Evolutionary conservation across 2,797 vertebrate species (phyloP).

Genomic region (Scyliorhinus canicula): DNA sequence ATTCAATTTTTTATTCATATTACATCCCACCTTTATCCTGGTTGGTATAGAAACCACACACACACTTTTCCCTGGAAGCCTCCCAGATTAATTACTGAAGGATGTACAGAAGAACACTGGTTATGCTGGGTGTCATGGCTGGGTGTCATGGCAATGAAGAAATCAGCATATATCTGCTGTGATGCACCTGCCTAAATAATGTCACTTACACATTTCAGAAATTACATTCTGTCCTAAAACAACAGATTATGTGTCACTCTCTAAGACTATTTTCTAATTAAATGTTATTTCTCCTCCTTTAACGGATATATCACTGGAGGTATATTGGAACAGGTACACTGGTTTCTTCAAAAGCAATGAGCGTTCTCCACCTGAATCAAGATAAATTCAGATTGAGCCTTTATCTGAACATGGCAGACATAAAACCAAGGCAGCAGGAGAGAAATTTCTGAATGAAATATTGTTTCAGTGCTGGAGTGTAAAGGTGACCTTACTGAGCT

Average conservation of each 20-base stretch:
- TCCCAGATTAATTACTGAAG: not conserved
- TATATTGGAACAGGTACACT: not conserved
- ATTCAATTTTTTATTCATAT: not conserved
- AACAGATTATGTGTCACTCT: not conserved
- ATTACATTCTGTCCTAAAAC: not conserved
- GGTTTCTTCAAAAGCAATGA: not conserved
- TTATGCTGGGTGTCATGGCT: not conserved
- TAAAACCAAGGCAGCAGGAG: not conserved
- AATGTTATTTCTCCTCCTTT: not conserved
- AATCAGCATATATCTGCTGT: not conserved
- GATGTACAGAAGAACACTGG: not conserved
- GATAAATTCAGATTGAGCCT: not conserved
- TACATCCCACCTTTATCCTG: not conserved
- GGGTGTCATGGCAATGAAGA: not conserved
- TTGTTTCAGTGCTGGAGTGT: not conserved
- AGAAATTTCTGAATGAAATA: not conserved
- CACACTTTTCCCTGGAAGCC: not conserved
- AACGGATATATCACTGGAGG: not conserved
- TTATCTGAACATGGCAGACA: not conserved
- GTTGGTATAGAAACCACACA: not conserved
- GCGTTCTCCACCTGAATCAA: not conserved
- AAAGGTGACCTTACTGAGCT: not conserved
- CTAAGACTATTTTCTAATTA: not conserved
- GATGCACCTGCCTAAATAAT: not conserved
- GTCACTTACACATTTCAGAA: not conserved